These are phyloP conservation scores for Rana temporaria DNA, from an alignment of 2,113 vertebrate genomes.

Conservation along the genomic window DNA sequence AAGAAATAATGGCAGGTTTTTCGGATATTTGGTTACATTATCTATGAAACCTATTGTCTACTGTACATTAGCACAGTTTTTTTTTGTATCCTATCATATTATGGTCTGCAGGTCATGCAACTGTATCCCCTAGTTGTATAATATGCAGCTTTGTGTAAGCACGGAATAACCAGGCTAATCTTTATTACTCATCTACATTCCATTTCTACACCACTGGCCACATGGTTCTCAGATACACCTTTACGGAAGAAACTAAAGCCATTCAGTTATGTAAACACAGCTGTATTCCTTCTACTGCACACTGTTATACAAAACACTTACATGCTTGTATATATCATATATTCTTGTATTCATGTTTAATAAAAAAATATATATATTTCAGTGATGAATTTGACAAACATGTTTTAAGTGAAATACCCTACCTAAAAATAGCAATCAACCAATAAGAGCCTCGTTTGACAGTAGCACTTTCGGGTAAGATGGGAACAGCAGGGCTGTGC, in stretches of 20 bases:
- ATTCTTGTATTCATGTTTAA: too few species aligned
- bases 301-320: too few species aligned
- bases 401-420: too few species aligned
- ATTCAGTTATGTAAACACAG: not conserved
- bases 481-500: too few species aligned
- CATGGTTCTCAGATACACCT: not conserved
- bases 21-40: not conserved
- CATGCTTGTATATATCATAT: too few species aligned
- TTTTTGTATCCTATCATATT: not conserved
- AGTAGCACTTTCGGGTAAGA: too few species aligned
- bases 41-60: not conserved
- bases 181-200: constrained; percentile 40
- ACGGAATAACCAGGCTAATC: constrained; percentile 18
- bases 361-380: too few species aligned
- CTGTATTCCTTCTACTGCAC: not conserved
- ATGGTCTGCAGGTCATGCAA: constrained; percentile 1
- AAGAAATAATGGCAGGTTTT: not conserved
- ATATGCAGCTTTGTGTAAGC: constrained; percentile 40
- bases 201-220: not conserved
- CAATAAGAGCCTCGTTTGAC: too few species aligned
- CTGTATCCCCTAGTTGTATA: not conserved
- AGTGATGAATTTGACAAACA: too few species aligned
- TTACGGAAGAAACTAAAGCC: not conserved
- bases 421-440: too few species aligned
- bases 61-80: not conserved